phyloP scores from a whole-genome alignment of 1,140 invertebrate genomes.

The Hydropsyche tenuis region DNA sequence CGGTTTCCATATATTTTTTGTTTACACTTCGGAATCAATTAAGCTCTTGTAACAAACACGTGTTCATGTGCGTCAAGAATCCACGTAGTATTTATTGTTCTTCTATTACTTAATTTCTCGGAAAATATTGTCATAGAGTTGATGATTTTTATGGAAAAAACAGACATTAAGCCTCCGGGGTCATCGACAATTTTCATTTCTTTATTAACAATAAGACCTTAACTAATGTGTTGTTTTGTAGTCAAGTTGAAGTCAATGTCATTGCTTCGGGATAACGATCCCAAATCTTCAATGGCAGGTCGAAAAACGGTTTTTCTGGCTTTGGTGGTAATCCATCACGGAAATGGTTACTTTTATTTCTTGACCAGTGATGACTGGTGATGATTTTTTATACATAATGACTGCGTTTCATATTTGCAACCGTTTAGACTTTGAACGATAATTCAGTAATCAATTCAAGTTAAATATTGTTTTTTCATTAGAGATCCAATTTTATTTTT shows the following conservation, averaged over 20 bases:
- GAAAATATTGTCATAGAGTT: too few species aligned
- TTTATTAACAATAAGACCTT: not conserved
- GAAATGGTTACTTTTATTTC: too few species aligned
- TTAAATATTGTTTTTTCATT: too few species aligned
- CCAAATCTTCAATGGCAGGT: not conserved
- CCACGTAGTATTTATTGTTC: too few species aligned
- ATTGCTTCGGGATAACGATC: not conserved
- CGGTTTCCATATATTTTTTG: too few species aligned
- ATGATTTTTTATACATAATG: too few species aligned
- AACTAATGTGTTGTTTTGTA: not conserved
- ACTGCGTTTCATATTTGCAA: too few species aligned
- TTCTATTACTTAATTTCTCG: too few species aligned
- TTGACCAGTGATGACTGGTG: not conserved
- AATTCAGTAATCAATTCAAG: too few species aligned
- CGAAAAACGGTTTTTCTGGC: not conserved
- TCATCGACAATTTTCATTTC: not conserved
- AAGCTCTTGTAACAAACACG: not conserved
- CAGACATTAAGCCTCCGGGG: constrained; percentile 2
- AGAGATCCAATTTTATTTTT: too few species aligned
- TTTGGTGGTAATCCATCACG: too few species aligned
- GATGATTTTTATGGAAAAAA: not conserved
- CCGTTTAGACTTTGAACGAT: too few species aligned
- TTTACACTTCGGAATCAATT: not conserved
- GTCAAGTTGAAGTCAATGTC: not conserved
- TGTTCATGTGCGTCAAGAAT: not conserved